phyloP scores from a whole-genome alignment of 2,888 invertebrate genomes.

The Synanthedon tipuliformis region DNA sequence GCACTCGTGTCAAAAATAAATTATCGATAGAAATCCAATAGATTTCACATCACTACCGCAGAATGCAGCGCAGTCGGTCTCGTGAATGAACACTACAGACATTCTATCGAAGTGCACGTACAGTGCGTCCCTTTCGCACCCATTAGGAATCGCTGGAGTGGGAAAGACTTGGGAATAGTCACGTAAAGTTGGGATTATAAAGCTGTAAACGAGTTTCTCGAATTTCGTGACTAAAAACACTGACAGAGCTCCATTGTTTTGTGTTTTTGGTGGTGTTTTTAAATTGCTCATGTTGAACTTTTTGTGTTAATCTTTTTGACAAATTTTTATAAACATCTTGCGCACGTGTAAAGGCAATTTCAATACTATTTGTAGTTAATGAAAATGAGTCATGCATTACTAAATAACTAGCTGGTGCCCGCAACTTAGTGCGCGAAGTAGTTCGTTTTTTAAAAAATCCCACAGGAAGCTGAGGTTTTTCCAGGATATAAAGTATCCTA shows the following conservation, averaged over 20 bases:
- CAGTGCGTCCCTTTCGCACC: constrained; percentile 11
- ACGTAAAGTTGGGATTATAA: constrained; percentile 43
- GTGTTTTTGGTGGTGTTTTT: neutral
- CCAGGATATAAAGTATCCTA: no score
- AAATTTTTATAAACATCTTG: neutral
- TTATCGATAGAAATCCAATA: constrained; percentile 12
- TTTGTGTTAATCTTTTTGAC: neutral
- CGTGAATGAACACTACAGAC: constrained; percentile 58
- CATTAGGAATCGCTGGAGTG: constrained; percentile 2
- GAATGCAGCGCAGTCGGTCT: constrained; percentile 60
- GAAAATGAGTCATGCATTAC: no score
- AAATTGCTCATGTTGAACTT: neutral
- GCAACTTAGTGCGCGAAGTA: no score
- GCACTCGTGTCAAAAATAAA: no score
- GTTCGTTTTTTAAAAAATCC: no score
- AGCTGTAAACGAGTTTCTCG: constrained; percentile 35
- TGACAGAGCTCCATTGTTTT: neutral
- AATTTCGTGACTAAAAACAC: neutral
- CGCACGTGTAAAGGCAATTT: no score
- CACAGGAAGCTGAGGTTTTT: no score
- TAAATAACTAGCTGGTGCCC: no score
- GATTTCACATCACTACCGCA: constrained; percentile 36
- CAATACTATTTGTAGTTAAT: no score
- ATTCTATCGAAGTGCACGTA: constrained; percentile 9
- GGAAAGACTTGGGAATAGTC: constrained; percentile 22